phyloP scores from a whole-genome alignment of 1,140 invertebrate genomes.

The Planococcus citri region DNA sequence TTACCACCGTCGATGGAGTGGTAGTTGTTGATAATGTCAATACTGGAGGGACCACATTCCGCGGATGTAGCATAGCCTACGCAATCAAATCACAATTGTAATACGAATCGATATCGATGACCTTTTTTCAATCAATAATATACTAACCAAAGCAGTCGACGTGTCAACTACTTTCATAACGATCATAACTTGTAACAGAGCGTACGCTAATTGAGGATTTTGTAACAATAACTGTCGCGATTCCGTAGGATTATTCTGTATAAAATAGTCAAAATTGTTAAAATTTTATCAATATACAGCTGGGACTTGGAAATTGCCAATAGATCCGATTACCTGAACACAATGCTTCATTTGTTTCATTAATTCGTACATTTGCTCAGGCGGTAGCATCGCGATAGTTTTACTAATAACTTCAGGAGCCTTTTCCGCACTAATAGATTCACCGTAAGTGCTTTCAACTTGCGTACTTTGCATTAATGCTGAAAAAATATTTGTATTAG shows the following conservation, averaged over 20 bases:
- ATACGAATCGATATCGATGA: no score
- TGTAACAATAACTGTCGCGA: constrained; percentile 90
- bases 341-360: constrained; percentile 99
- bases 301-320: neutral
- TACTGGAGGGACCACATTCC: constrained; percentile 33
- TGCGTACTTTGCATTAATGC: constrained; percentile 55
- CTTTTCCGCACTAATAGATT: constrained; percentile 74
- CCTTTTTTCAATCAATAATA: neutral
- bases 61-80: constrained; percentile 37
- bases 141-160: constrained; percentile 70
- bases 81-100: neutral
- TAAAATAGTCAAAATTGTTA: constrained; percentile 26
- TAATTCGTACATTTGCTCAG: constrained; percentile 99
- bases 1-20: constrained; percentile 26
- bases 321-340: constrained; percentile 43
- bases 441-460: constrained; percentile 69
- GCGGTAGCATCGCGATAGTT: constrained; percentile 91
- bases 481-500: constrained; percentile 20
- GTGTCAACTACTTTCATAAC: constrained; percentile 99
- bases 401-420: constrained; percentile 93
- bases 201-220: constrained; percentile 97
- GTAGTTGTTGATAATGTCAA: constrained; percentile 26
- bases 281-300: neutral
- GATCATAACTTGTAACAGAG: constrained; percentile 87
- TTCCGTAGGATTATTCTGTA: constrained; percentile 70